Percentiles rank a stretch among this genome's conserved stretches.
These are phyloP conservation scores for Callipepla squamata DNA, from an alignment of 2,113 vertebrate genomes.

Conservation along the genomic window DNA sequence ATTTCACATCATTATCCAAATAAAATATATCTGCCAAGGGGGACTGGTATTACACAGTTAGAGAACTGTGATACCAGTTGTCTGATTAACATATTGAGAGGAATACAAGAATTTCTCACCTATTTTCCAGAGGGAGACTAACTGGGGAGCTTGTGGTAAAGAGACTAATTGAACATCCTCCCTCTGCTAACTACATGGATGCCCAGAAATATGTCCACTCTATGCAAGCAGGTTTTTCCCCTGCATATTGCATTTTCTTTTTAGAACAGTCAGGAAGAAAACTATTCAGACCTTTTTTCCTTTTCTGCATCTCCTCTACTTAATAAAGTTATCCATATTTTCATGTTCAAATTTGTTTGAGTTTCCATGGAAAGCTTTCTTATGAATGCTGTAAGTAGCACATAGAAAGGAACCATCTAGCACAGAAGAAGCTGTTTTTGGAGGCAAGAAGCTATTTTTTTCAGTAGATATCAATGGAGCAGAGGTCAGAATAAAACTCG, in stretches of 20 bases:
- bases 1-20: conserved; percentile 98
- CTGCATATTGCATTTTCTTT: conserved; percentile 34
- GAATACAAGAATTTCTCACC: conserved; percentile 84
- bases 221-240: conserved; percentile 31
- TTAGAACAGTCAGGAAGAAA: conserved; percentile 38
- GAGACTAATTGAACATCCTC: conserved; percentile 79
- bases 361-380: background rate
- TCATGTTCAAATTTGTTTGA: background rate
- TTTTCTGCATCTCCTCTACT: background rate
- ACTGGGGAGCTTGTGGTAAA: conserved; percentile 75
- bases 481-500: conserved; percentile 3
- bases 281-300: background rate
- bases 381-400: background rate
- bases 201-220: conserved; percentile 48
- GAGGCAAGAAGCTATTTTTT: background rate
- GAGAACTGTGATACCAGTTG: conserved; percentile 83
- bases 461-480: background rate
- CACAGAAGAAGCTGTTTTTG: background rate
- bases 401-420: background rate
- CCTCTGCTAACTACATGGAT: conserved; percentile 53
- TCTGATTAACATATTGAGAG: conserved; percentile 89
- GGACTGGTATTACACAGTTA: conserved; percentile 87
- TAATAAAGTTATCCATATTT: background rate
- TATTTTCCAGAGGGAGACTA: conserved; percentile 80
- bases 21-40: conserved; percentile 90